phyloP scores from a whole-genome alignment of 2,113 vertebrate genomes.

The Vireo altiloquus region DNA sequence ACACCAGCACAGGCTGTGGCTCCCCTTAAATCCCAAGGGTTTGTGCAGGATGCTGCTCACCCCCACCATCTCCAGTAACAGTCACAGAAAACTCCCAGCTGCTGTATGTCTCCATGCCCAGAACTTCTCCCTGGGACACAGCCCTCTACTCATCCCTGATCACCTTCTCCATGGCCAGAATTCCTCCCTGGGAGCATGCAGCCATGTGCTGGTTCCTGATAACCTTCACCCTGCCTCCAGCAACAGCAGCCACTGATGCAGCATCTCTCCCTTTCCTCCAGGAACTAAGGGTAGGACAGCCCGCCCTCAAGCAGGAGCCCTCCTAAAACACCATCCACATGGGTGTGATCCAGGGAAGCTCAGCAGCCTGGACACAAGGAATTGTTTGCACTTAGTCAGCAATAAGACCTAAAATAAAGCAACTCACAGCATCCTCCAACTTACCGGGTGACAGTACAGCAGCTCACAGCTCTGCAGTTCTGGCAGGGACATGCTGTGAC shows the following conservation, averaged over 20 bases:
- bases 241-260: background rate
- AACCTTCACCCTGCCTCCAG: background rate
- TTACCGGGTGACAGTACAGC: background rate
- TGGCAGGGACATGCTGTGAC: accelerated
- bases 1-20: background rate
- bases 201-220: background rate
- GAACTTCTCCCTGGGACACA: background rate
- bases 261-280: background rate
- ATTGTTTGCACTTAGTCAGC: background rate
- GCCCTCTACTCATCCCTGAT: background rate
- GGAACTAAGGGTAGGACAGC: background rate
- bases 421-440: background rate
- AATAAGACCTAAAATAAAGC: constrained; percentile 11
- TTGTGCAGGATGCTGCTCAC: background rate
- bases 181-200: background rate
- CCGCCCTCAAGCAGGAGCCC: background rate
- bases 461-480: background rate
- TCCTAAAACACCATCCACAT: background rate
- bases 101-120: background rate
- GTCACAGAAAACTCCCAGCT: background rate
- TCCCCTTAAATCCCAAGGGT: background rate
- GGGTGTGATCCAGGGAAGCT: background rate
- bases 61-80: background rate
- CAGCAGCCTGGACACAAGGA: background rate
- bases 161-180: background rate